These are phyloP conservation scores for Onychomys leucogaster DNA, from an alignment of 2,797 vertebrate genomes.

Conservation along the genomic window DNA sequence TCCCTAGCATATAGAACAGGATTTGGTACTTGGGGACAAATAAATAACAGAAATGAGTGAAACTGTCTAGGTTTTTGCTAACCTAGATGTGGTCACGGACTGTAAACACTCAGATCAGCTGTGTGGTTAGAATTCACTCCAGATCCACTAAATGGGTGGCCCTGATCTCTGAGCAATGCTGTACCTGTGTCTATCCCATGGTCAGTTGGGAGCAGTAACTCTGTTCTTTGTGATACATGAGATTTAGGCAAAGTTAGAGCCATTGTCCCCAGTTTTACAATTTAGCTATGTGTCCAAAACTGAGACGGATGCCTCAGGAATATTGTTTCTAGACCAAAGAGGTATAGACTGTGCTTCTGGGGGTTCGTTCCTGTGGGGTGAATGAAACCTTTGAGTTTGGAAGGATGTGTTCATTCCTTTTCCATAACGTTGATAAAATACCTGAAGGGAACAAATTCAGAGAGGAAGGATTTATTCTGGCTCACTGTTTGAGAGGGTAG, in stretches of 20 bases:
- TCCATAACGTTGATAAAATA: neutral
- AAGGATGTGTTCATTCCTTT: neutral
- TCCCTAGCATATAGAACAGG: neutral
- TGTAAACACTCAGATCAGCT: neutral
- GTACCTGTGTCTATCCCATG: neutral
- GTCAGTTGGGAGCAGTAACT: neutral
- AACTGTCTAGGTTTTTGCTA: neutral
- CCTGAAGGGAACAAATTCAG: neutral
- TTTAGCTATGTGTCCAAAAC: neutral
- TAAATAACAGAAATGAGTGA: neutral
- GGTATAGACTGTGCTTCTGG: neutral
- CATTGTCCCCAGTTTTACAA: neutral
- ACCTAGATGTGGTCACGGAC: neutral
- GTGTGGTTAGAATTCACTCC: neutral
- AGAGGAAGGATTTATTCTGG: neutral
- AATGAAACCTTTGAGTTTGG: conserved; percentile 32
- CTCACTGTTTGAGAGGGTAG: neutral
- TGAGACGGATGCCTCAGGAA: neutral
- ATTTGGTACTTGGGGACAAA: neutral
- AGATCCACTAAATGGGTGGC: neutral
- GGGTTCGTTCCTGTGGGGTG: neutral
- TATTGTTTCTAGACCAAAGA: conserved; percentile 4
- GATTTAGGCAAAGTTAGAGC: neutral
- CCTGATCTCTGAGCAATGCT: neutral
- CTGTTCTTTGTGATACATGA: conserved; percentile 1